Evolutionary conservation across 2,888 invertebrate genomes (phyloP), one percentile per base, ranked within the genome.

Genomic region (Emmelina monodactyla): DNA sequence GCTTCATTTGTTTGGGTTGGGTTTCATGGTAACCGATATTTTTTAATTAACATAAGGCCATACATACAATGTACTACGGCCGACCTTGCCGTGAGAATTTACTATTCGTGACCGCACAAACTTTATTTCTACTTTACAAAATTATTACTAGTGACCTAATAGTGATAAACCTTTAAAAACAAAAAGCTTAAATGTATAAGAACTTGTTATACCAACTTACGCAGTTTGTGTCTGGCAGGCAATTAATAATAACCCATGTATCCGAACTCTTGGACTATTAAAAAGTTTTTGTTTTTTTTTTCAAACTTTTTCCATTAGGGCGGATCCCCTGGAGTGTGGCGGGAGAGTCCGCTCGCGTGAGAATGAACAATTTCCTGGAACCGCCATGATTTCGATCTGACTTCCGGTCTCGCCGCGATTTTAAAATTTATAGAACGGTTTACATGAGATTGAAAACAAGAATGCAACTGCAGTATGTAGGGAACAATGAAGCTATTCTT

Each of bases 291-390:
- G 69, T 71, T 58, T 70, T 66, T 71, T 70, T 72, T 67, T 73
- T 70, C 59, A 4, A 66, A 76, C 68, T 73, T 76, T 72, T 76
- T 73, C 73, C 73, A 76, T 76, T 73, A 75, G 66, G 64, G 56
- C 63, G 61, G 64, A 63, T 67, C 64, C 66, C 64, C 62, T 44
- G 57, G 65, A 59, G 62, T 56, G 62, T 56, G 60, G 56, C 59
- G 59, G 56, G 14, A 37, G 58, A 63, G 60, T 57, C 12, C 62
- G 67, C 57, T 75, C 68, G 76, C 76, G 76, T 76, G 76, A 73
- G 76, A 75, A 75, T 75, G 76, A 78, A 73, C 75, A 76, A 76
- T 76, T 76, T 76, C 76, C 76, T 64, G 63, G 55, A 60, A 61
- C 69, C 62, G 71, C 69, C 65, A 58, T 69, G 76, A 78, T 76